Base-by-base conservation (phyloP, 2,888 invertebrate genomes). In the Automeris io region DNA sequence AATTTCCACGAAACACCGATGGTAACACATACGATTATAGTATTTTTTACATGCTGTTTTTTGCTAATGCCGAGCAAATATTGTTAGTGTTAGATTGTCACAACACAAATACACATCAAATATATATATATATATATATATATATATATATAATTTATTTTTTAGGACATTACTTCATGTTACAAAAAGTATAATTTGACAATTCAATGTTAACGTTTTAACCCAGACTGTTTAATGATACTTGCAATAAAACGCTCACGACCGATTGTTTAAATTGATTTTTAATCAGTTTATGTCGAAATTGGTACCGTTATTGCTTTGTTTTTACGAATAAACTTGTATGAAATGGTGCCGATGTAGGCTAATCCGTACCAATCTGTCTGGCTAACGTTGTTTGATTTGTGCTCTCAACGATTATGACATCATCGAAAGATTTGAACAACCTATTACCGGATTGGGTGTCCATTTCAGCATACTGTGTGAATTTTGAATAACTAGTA, bases 341-440 rank as follows among this genome's bases (percentile, higher is more conserved):
- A 31, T 11, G 9, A 16, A 8, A 9, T 16, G 9, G 11, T 22
- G 11, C 12, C 37, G 35, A 40, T 33, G 40, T 23, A 12, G 18
- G 35, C 38, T 38, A 40, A 45, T 37, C 45, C 35, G 31, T 19
- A n/a, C 19, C 18, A 38, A 36, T 18, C 42, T 33, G 34, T 33
- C 19, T 31, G 35, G 36, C 35, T 33, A 35, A 18, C 33, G 18
- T 34, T 39, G 37, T 37, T 45, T 37, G 41, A 37, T 33, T 32
- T 35, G 25, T 24, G 41, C 23, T 41, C 35, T 25, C 33, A 32
- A 19, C 29, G 37, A 29, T 41, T 37, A 12, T 26, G 37, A 26
- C 35, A 40, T 39, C 37, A 41, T 22, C 35, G 26, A 32, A n/a
- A 19, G 18, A 32, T 22, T 16, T 23, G 13, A 23, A 18, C 37